These are phyloP conservation scores for Eupithecia tripunctaria DNA, from an alignment of 2,888 invertebrate species.

Conservation along the genomic window DNA sequence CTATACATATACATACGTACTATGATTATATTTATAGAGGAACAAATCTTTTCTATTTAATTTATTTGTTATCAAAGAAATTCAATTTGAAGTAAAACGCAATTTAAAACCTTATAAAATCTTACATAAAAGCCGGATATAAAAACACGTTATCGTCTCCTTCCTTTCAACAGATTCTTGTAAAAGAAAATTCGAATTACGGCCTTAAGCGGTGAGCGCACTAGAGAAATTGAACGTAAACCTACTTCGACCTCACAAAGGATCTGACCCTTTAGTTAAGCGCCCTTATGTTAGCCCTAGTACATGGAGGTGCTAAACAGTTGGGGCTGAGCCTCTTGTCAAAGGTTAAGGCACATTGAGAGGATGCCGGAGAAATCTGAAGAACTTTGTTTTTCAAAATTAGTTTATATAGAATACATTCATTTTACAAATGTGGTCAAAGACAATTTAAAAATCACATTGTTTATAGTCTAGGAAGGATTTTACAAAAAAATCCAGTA, in stretches of 20 bases:
- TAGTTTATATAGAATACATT: background rate
- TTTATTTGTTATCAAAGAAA: background rate
- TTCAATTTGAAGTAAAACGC: background rate
- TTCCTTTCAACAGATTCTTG: conserved; percentile 1
- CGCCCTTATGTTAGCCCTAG: conserved; percentile 57
- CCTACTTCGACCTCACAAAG: conserved; percentile 52
- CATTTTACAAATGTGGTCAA: background rate
- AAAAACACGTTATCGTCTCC: conserved; percentile 7
- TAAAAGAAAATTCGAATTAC: conserved; percentile 36
- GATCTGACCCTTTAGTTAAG: conserved; percentile 55
- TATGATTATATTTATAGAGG: background rate
- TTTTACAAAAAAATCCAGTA: background rate
- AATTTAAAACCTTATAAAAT: background rate
- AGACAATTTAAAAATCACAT: background rate
- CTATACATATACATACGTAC: background rate
- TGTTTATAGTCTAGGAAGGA: background rate
- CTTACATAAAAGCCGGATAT: background rate
- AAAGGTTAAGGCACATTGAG: conserved; percentile 21
- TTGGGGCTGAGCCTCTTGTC: conserved; percentile 50
- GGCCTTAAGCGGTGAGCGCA: conserved; percentile 32
- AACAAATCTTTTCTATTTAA: background rate
- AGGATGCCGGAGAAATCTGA: conserved; percentile 5
- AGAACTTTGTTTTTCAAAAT: background rate
- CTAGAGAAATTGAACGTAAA: conserved; percentile 58
- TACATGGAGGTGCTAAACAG: conserved; percentile 69